Evolutionary conservation across 2,888 invertebrate species (phyloP).

Genomic region (Unio delphinus): DNA sequence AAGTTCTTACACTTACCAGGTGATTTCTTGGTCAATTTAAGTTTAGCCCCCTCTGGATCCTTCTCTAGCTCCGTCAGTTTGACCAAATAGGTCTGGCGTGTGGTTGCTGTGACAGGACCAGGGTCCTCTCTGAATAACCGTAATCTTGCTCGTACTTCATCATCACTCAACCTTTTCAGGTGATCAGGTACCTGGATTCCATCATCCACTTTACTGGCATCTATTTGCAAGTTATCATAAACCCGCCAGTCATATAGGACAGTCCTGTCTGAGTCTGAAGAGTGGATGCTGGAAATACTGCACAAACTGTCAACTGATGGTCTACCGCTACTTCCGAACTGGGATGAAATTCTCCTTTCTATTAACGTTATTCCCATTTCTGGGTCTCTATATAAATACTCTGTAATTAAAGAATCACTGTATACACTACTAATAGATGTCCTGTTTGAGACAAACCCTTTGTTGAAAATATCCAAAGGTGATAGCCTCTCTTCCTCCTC

Average conservation of each 20-base stretch:
- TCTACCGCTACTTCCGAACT: conserved; percentile 46
- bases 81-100: conserved; percentile 84
- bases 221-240: conserved; percentile 9
- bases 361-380: conserved; percentile 55
- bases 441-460: conserved; percentile 1
- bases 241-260: conserved; percentile 54
- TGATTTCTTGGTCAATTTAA: conserved; percentile 21
- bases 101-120: conserved; percentile 86
- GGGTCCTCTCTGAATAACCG: conserved; percentile 79
- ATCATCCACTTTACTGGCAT: not conserved
- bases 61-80: conserved; percentile 76
- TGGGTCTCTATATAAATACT: conserved; percentile 56
- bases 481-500: not conserved
- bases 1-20: conserved; percentile 36
- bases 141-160: conserved; percentile 48
- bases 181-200: conserved; percentile 15
- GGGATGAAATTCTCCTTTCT: conserved; percentile 57
- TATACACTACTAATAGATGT: conserved; percentile 35
- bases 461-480: not conserved
- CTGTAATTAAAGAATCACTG: conserved; percentile 51
- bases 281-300: conserved; percentile 24
- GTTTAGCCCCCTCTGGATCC: conserved; percentile 37
- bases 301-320: conserved; percentile 48
- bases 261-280: conserved; percentile 20
- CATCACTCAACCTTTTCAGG: conserved; percentile 32